Evolutionary conservation across 1,140 invertebrate species (phyloP).

Genomic region (Diabrotica undecimpunctata): DNA sequence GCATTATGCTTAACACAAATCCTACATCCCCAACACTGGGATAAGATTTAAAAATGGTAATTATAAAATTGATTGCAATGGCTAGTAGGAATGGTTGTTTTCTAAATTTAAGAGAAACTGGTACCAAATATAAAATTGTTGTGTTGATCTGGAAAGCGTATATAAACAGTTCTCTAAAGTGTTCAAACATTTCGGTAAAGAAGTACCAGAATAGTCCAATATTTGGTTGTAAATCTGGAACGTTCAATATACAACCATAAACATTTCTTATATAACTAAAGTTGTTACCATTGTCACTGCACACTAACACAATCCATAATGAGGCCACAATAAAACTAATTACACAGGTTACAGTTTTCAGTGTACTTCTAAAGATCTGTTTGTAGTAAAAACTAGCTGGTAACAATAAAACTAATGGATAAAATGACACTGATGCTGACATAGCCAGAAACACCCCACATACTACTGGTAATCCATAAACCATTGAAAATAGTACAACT

Average conservation of each 20-base stretch:
- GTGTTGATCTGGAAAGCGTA: constrained; percentile 97
- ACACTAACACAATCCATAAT: constrained; percentile 27
- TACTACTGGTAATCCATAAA: constrained; percentile 56
- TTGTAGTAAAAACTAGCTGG: constrained; percentile 54
- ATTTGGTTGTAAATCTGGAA: constrained; percentile 93
- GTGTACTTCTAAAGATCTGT: constrained; percentile 26
- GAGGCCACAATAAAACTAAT: constrained; percentile 45
- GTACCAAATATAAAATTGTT: constrained; percentile 83
- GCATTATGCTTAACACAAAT: constrained; percentile 85
- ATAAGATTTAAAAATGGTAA: constrained; percentile 94
- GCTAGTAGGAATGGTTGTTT: constrained; percentile 84
- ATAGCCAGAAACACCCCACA: constrained; percentile 68
- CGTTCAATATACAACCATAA: constrained; percentile 60
- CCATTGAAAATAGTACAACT: constrained; percentile 63
- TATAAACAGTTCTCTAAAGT: constrained; percentile 92
- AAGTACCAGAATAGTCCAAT: constrained; percentile 99
- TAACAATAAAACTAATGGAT: constrained; percentile 79
- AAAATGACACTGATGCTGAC: constrained; percentile 79
- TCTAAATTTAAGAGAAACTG: constrained; percentile 74
- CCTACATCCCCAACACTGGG: constrained; percentile 93
- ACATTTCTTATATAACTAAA: constrained; percentile 34
- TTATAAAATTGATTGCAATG: constrained; percentile 78
- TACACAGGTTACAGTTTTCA: constrained; percentile 23
- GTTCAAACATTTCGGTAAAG: constrained; percentile 99
- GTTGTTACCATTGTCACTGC: constrained; percentile 43